Evolutionary conservation across 2,888 invertebrate species (phyloP).

Genomic region (Epinotia ramella): DNA sequence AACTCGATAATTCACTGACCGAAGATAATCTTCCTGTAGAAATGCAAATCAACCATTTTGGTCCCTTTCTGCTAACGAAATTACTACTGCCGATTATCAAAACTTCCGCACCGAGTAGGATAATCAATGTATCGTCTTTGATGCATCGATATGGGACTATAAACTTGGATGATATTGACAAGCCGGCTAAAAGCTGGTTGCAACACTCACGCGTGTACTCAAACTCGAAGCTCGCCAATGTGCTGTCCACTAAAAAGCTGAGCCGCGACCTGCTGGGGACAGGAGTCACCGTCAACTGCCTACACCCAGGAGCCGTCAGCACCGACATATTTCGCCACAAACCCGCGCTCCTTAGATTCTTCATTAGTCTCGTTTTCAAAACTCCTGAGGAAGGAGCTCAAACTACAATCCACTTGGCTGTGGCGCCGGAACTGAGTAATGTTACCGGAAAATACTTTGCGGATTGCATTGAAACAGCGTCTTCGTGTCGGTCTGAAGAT

Average conservation of each 20-base stretch:
- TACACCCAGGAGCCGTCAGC: slow-evolving; percentile 93
- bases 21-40: slow-evolving; percentile 93
- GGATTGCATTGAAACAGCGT: slow-evolving; percentile 87
- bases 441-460: slow-evolving; percentile 90
- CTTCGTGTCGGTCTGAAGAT: slow-evolving; percentile 85
- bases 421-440: slow-evolving; percentile 87
- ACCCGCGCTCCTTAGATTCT: slow-evolving; percentile 84
- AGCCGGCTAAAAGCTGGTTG: slow-evolving; percentile 81
- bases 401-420: slow-evolving; percentile 89
- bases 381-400: slow-evolving; percentile 90
- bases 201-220: slow-evolving; percentile 81
- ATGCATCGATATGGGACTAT: slow-evolving; percentile 88
- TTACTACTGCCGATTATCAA: slow-evolving; percentile 91
- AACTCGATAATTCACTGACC: slow-evolving; percentile 86
- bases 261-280: slow-evolving; percentile 86
- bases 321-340: slow-evolving; percentile 91
- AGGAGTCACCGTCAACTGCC: slow-evolving; percentile 90
- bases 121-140: slow-evolving; percentile 91
- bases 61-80: slow-evolving; percentile 94
- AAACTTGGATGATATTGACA: slow-evolving; percentile 88
- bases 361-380: slow-evolving; percentile 87
- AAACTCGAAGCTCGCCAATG: slow-evolving; percentile 91
- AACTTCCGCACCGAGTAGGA: slow-evolving; percentile 88
- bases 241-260: slow-evolving; percentile 88
- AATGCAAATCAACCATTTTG: slow-evolving; percentile 95